These are phyloP conservation scores for Pterois miles DNA, from an alignment of 2,797 vertebrate genomes.

Conservation along the genomic window DNA sequence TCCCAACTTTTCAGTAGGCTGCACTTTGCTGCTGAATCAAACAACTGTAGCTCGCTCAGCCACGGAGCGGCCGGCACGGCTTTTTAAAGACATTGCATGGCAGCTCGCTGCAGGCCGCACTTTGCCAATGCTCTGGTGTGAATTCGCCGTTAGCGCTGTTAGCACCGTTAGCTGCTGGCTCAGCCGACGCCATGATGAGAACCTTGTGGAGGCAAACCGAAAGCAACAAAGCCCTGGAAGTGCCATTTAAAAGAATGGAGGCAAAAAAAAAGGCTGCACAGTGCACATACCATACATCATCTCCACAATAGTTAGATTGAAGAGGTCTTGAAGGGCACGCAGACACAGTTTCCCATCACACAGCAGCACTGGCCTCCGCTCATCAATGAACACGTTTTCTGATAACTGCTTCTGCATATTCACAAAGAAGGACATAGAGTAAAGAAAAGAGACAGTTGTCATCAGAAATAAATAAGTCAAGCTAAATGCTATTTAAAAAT, in stretches of 20 bases:
- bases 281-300: slow-evolving; percentile 91
- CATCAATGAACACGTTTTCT: slow-evolving; percentile 86
- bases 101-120: no score
- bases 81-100: no score
- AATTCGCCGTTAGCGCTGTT: no score
- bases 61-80: no score
- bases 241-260: neutral
- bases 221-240: neutral
- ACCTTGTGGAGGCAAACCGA: no score
- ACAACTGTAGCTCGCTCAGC: no score
- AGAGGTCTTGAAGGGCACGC: slow-evolving; percentile 86
- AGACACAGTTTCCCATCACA: slow-evolving; percentile 91
- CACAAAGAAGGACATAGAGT: neutral
- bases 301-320: slow-evolving; percentile 88
- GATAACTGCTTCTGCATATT: slow-evolving; percentile 86
- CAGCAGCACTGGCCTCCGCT: slow-evolving; percentile 88
- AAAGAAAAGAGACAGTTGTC: neutral
- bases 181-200: no score
- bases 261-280: slow-evolving; percentile 40
- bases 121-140: no score
- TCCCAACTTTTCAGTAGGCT: no score
- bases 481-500: neutral
- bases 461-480: neutral
- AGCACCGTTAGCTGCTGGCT: no score
- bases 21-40: no score